Conservation (phyloP, 2,888 invertebrate species). For the Andrena fulva region DNA sequence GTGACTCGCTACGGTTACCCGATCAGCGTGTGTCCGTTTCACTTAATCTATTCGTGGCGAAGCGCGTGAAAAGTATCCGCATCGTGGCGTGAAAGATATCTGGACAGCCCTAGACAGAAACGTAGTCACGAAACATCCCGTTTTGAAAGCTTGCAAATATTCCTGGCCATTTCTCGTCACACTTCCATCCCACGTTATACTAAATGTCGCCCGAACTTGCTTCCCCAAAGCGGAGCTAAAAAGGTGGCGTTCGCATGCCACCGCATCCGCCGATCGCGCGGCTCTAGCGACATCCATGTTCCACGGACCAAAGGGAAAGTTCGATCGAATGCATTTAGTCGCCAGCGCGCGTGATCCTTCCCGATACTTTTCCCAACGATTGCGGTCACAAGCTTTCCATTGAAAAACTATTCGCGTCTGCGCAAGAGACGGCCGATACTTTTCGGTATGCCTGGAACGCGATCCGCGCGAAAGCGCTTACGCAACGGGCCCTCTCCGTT, state of each 20-base stretch:
- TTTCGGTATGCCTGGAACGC: constrained; percentile 34
- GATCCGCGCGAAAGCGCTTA: constrained; percentile 54
- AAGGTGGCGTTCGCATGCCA: no score
- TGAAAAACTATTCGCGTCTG: constrained; percentile 13
- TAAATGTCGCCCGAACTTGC: no score
- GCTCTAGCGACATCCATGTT: no score
- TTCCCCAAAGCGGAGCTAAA: no score
- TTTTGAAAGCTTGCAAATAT: no score
- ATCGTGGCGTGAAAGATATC: neutral
- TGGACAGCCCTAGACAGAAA: no score
- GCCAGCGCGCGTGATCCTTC: constrained; percentile 19
- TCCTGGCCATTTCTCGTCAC: no score
- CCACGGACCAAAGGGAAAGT: constrained; percentile 2
- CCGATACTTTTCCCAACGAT: constrained; percentile 8
- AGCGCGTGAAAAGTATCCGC: neutral
- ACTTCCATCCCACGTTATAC: no score
- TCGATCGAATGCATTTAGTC: neutral
- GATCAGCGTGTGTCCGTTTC: constrained; percentile 10
- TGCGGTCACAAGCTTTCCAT: constrained; percentile 20
- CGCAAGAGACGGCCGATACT: constrained; percentile 19
- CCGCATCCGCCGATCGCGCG: no score
- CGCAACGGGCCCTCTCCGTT: constrained; percentile 50
- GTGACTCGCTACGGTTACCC: constrained; percentile 1
- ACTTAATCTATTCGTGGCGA: neutral
- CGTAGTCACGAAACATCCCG: no score